A percentile compares a stretch with the other conserved stretches of the same genome.
phyloP scores from a whole-genome alignment of 1,140 invertebrate species.

The Cydia splendana region DNA sequence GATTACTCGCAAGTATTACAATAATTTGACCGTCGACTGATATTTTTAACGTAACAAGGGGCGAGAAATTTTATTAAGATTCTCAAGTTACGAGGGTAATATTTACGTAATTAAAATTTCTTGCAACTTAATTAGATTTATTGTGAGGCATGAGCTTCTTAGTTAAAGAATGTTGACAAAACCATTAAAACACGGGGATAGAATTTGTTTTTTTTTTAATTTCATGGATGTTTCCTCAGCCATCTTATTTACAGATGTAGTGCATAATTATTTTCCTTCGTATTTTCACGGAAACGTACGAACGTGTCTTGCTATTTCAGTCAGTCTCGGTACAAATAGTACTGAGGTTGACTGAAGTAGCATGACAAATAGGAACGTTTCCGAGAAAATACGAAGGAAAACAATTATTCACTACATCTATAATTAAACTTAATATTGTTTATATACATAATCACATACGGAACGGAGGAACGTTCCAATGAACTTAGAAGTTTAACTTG shows the following conservation, averaged over 20 bases:
- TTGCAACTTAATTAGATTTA: conserved; percentile 28
- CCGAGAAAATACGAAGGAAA: too few relatives aligned
- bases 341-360: too few relatives aligned
- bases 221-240: background rate
- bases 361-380: too few relatives aligned
- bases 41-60: conserved; percentile 16
- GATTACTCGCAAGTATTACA: conserved; percentile 65
- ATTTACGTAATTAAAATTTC: conserved; percentile 26
- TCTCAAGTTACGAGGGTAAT: conserved; percentile 19
- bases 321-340: too few relatives aligned
- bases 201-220: background rate
- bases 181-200: background rate
- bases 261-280: too few relatives aligned
- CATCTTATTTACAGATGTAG: background rate
- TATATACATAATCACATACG: too few relatives aligned
- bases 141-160: background rate
- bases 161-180: conserved; percentile 10
- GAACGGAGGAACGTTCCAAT: too few relatives aligned
- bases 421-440: too few relatives aligned
- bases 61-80: conserved; percentile 24
- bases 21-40: conserved; percentile 57
- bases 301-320: too few relatives aligned
- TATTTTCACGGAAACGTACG: too few relatives aligned
- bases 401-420: too few relatives aligned
- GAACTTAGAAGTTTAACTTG: too few relatives aligned